Base-by-base conservation (phyloP, 2,888 invertebrate genomes). In the Polymixis lichenea region DNA sequence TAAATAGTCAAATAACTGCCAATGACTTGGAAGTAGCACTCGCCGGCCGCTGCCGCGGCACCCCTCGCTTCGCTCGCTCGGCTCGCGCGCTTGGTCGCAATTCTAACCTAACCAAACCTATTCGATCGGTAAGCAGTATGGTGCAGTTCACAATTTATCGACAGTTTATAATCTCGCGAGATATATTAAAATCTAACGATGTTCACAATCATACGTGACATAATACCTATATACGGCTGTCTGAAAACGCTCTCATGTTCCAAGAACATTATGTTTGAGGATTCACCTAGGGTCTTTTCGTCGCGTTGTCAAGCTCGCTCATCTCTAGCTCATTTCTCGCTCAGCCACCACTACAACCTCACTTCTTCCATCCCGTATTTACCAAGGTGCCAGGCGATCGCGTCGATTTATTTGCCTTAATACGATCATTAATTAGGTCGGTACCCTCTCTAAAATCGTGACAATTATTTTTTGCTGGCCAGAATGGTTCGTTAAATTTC, bases 371-470 rank as follows among this genome's bases (percentile, higher is more conserved):
- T 22, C 25, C 67, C 38, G 56, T 78, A 58, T 78, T 72, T 70
- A 72, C 72, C 15, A 56, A 69, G 65, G 70, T 71, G 22, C 38
- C 62, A 58, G 38, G 71, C 58, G 58, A 77, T 38, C 22, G 60
- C 62, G 49, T 70, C 85, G 38, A 86, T 84, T 83, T 86, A 86
- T 86, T 68, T 25, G n/a, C 66, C 64, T 51, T 75, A 85, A 78
- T 73, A 60, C 77, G 66, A 55, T 51, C 76, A 83, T 83, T 65
- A 80, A 83, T 83, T 74, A 75, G n/a, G 28, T 28, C 58, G 46
- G 64, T 25, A 28, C n/a, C 64, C 74, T 70, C 72, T 71, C 60
- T 67, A 53, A 84, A 84, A 68, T 60, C 64, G 64, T 76, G 68
- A 71, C 73, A 60, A 67, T 67, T 60, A 22, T 32, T 71, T 84